phyloP scores from a whole-genome alignment of 1,140 invertebrate genomes.

The Hyles vespertilio region DNA sequence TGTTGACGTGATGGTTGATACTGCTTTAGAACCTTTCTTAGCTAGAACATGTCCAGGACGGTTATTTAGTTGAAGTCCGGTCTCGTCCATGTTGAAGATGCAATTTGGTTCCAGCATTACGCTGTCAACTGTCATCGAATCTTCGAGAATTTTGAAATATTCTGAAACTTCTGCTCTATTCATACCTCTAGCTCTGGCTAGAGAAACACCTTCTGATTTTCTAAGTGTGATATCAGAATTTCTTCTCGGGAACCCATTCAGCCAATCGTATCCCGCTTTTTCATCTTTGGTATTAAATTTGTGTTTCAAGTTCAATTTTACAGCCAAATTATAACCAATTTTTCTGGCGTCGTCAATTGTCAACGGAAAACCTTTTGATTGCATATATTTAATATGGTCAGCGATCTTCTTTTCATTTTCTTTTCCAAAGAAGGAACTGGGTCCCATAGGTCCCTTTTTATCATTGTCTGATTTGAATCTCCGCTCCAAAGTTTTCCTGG shows the following conservation, averaged over 20 bases:
- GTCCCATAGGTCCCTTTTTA: constrained; percentile 15
- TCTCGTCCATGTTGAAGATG: constrained; percentile 59
- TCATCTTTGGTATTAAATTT: too few relatives aligned
- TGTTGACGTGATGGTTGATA: constrained; percentile 42
- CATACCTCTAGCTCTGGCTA: too few relatives aligned
- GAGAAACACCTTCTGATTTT: constrained; percentile 35
- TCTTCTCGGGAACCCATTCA: constrained; percentile 16
- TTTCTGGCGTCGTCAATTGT: too few relatives aligned
- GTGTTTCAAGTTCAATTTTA: too few relatives aligned
- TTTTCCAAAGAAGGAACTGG: constrained; percentile 17
- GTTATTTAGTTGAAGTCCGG: too few relatives aligned
- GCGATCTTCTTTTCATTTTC: constrained; percentile 23
- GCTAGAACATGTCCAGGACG: too few relatives aligned
- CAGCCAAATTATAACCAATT: too few relatives aligned
- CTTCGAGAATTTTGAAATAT: too few relatives aligned
- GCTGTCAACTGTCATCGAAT: too few relatives aligned
- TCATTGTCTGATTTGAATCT: constrained; percentile 16
- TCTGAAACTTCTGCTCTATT: too few relatives aligned
- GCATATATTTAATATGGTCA: background rate
- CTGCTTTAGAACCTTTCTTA: constrained; percentile 46
- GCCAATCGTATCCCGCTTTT: constrained; percentile 11
- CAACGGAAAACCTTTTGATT: too few relatives aligned
- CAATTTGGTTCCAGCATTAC: constrained; percentile 23
- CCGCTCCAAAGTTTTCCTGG: constrained; percentile 18
- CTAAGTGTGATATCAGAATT: constrained; percentile 16